phyloP scores from a whole-genome alignment of 2,113 vertebrate species.

The Anas platyrhynchos region DNA sequence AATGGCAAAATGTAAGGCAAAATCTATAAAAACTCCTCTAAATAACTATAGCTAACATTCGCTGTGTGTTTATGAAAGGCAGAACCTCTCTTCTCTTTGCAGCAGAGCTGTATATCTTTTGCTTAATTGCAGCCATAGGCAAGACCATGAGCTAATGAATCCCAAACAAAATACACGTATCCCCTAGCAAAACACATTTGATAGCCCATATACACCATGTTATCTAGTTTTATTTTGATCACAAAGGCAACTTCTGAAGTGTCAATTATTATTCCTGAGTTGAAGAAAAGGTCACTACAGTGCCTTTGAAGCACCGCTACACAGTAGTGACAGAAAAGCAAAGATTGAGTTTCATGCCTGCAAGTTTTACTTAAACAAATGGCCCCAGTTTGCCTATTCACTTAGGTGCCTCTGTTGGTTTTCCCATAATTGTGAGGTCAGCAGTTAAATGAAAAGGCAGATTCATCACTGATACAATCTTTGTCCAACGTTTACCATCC shows the following conservation, averaged over 20 bases:
- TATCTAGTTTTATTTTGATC: not conserved
- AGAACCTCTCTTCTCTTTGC: not conserved
- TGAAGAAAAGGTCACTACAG: constrained; percentile 62
- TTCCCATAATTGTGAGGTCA: constrained; percentile 44
- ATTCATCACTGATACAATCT: constrained; percentile 73
- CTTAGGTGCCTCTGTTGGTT: constrained; percentile 9
- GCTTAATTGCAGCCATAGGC: not conserved
- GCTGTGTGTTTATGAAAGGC: not conserved
- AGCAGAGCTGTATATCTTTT: not conserved
- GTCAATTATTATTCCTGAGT: constrained; percentile 9
- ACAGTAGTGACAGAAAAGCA: constrained; percentile 53
- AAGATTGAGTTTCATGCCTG: constrained; percentile 1
- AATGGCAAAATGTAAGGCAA: not conserved
- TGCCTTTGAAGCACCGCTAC: not conserved
- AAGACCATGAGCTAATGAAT: not conserved
- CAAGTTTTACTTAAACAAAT: constrained; percentile 56
- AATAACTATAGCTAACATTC: not conserved
- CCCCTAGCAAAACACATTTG: not conserved
- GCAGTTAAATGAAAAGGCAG: constrained; percentile 37
- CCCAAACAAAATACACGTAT: not conserved
- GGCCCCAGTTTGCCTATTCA: not conserved
- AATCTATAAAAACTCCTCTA: constrained; percentile 6
- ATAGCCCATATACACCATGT: not conserved
- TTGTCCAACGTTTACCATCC: constrained; percentile 37
- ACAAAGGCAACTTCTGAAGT: not conserved